Evolutionary conservation across 2,888 invertebrate genomes (phyloP), one percentile per base, ranked within the genome.

Genomic region (Chirona hameri): DNA sequence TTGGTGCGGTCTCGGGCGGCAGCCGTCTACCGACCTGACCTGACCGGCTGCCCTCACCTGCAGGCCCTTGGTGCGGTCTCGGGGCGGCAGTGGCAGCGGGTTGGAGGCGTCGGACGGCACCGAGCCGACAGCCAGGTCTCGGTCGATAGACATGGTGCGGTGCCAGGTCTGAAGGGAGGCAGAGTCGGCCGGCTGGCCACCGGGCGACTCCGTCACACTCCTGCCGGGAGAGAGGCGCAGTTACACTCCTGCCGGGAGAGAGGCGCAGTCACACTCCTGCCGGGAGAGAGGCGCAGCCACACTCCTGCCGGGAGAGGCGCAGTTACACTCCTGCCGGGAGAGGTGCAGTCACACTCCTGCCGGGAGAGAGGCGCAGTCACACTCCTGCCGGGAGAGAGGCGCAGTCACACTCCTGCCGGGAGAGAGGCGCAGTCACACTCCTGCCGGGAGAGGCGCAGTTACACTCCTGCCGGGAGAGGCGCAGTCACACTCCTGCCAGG

Each of bases 81-180:
- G 90, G 0, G 95, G 94, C 0, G 95, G 95, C 84, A 95, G 88
- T 0, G 95, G 95, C 84, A 95, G 91, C 0, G 93, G 92, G 88
- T 94, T 86, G 18, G 86, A 86, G 48, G 85, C 85, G 21, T 69
- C 72, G 9, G 82, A 31, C 10, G 76, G 39, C 76, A 52, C 80
- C 3, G 52, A 55, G 52, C 80, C 80, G 10, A 80, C 80, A 0
- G 80, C 14, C 48, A 55, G 27, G 80, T 52, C 80, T 1, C 52
- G 48, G 69, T 81, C 29, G 57, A 72, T 65, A 21, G 46, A 81
- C 83, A 83, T 39, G 79, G 81, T 69, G 81, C 81, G 27, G 81
- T 69, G 65, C 46, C 69, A 46, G 18, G 24, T 27, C 69, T 60
- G 65, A 27, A 69, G 69, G 4, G 29, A n/a, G 55, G 69, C 81